Evolutionary conservation across 2,888 invertebrate species (phyloP).

Genomic region (Malacosoma neustria): DNA sequence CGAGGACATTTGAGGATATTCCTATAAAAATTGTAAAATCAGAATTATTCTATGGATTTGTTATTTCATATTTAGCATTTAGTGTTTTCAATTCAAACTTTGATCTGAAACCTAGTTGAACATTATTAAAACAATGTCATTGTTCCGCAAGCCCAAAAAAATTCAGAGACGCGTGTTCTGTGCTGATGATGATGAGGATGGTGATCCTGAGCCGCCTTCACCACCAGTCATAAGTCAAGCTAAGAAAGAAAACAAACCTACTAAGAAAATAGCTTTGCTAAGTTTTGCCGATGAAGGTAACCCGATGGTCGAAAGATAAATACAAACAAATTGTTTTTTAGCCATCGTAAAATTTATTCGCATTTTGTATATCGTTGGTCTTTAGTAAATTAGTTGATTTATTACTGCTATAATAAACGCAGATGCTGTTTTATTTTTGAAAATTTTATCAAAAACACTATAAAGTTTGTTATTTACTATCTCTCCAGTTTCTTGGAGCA

Average conservation of each 20-base stretch:
- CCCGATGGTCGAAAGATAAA: not conserved
- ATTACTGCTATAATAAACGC: no score
- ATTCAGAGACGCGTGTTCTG: slow-evolving; percentile 86
- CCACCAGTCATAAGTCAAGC: slow-evolving; percentile 65
- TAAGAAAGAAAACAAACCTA: slow-evolving; percentile 62
- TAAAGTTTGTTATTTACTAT: no score
- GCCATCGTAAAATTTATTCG: not conserved
- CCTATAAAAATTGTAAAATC: no score
- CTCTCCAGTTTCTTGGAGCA: no score
- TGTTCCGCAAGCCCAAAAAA: slow-evolving; percentile 91
- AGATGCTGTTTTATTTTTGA: no score
- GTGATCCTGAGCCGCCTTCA: slow-evolving; percentile 64
- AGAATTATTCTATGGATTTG: no score
- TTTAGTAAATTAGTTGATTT: not conserved
- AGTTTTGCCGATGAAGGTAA: slow-evolving; percentile 87
- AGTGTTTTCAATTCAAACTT: no score
- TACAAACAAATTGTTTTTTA: not conserved
- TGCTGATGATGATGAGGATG: slow-evolving; percentile 81
- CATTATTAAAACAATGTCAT: slow-evolving; percentile 81
- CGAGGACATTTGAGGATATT: no score
- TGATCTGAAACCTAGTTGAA: no score
- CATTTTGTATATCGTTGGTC: not conserved
- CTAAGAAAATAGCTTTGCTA: slow-evolving; percentile 76
- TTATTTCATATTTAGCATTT: no score
- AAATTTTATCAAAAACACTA: no score